Percentiles rank a stretch among this genome's conserved stretches.
Evolutionary conservation across 2,113 vertebrate species (phyloP).

Genomic region (Nesogale talazaci): DNA sequence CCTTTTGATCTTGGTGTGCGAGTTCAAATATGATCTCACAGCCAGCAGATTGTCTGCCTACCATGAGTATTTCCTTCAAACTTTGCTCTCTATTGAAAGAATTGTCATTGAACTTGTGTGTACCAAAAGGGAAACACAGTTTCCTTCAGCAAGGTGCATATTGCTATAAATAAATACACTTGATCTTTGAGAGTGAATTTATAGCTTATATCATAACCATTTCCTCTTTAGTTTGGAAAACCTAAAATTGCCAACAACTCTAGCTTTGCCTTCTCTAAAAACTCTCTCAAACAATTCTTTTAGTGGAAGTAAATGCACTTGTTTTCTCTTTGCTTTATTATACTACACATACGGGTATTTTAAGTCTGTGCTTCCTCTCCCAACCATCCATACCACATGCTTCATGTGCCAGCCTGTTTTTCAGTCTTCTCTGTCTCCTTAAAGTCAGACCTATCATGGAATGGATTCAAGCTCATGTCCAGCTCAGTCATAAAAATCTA

Average conservation of each 20-base stretch:
- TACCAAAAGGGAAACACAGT: constrained; percentile 9
- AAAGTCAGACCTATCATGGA: background rate
- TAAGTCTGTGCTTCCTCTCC: background rate
- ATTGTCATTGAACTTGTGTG: background rate
- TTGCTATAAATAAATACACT: constrained; percentile 26
- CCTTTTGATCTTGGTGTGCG: constrained; percentile 56
- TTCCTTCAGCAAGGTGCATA: constrained; percentile 31
- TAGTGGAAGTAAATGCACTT: constrained; percentile 5
- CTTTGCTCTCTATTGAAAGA: background rate
- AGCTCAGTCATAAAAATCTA: background rate
- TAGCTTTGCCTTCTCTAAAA: background rate
- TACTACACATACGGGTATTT: background rate
- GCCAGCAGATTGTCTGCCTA: background rate
- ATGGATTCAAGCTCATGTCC: background rate
- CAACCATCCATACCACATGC: background rate
- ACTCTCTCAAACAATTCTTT: constrained; percentile 27
- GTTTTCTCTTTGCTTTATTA: background rate
- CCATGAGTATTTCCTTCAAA: constrained; percentile 18
- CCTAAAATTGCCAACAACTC: constrained; percentile 17
- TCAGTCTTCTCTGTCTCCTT: background rate
- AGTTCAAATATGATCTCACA: constrained; percentile 40
- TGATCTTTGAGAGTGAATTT: constrained; percentile 27
- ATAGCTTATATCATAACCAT: constrained; percentile 17
- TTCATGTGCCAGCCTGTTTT: background rate
- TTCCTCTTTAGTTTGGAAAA: constrained; percentile 64